phyloP scores from a whole-genome alignment of 2,797 vertebrate genomes.

The Rachycentron canadum region DNA sequence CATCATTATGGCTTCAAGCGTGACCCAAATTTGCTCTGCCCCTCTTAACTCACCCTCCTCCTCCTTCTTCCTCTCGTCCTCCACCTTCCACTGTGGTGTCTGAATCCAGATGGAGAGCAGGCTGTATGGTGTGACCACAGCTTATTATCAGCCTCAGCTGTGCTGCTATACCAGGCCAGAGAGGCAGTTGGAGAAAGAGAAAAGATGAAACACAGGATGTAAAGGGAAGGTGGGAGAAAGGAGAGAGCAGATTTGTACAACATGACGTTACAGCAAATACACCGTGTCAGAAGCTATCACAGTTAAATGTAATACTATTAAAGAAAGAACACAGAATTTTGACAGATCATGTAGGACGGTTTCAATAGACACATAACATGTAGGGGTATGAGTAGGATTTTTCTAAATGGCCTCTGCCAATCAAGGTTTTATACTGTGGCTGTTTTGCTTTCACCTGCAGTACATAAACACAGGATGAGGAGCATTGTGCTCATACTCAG shows the following conservation, averaged over 20 bases:
- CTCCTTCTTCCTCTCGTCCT: slow-evolving; percentile 7
- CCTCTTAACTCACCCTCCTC: slow-evolving; percentile 22
- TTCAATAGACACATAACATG: not conserved
- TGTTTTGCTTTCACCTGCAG: not conserved
- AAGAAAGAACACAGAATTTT: not conserved
- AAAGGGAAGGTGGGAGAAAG: not conserved
- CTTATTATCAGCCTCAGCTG: slow-evolving; percentile 53
- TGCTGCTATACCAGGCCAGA: slow-evolving; percentile 27
- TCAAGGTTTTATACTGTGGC: not conserved
- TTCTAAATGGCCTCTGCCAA: not conserved
- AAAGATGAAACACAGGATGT: not conserved
- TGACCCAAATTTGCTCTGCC: slow-evolving; percentile 77
- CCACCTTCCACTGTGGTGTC: slow-evolving; percentile 23
- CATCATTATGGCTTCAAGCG: slow-evolving; percentile 71
- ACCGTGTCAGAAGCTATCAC: not conserved
- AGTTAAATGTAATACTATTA: not conserved
- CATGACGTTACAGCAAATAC: not conserved
- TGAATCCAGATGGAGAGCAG: slow-evolving; percentile 58
- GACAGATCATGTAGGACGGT: not conserved
- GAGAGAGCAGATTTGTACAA: slow-evolving; percentile 1
- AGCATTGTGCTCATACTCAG: not conserved
- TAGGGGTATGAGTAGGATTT: not conserved
- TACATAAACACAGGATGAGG: not conserved
- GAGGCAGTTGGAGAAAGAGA: not conserved
- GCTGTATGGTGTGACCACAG: slow-evolving; percentile 39